Conservation (phyloP, 2,888 invertebrate genomes). For the Pandemis corylana region DNA sequence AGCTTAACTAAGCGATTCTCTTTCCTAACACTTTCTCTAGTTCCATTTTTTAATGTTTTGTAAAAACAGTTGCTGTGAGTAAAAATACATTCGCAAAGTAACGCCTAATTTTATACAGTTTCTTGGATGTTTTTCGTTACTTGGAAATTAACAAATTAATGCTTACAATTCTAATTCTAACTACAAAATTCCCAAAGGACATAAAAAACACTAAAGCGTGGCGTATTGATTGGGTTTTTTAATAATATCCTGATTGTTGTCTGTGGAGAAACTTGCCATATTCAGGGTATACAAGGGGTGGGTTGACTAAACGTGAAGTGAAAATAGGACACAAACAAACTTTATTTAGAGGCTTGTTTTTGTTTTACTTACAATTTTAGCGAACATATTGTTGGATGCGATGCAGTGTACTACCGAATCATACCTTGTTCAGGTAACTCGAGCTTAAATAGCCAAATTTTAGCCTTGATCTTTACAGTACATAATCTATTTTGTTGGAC, state of each 20-base stretch:
- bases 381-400: slow-evolving; percentile 66
- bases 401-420: slow-evolving; percentile 57
- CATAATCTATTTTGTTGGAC: slow-evolving; percentile 55
- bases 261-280: slow-evolving; percentile 1
- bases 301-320: not conserved
- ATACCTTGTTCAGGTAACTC: slow-evolving; percentile 43
- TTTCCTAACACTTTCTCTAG: too few species aligned
- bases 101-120: too few species aligned
- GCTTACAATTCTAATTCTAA: not conserved
- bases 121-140: too few species aligned
- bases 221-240: not conserved
- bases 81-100: too few species aligned
- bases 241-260: not conserved
- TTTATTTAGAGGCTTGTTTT: slow-evolving; percentile 1
- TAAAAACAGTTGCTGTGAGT: too few species aligned
- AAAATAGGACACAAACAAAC: not conserved
- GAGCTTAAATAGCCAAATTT: slow-evolving; percentile 64
- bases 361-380: slow-evolving; percentile 66
- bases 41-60: too few species aligned
- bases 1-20: too few species aligned
- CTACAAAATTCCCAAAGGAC: not conserved
- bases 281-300: not conserved
- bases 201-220: not conserved
- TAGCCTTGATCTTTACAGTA: slow-evolving; percentile 68
- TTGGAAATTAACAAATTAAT: not conserved